Conservation (phyloP, 2,888 invertebrate genomes). For the Neoitamus cyanurus region DNA sequence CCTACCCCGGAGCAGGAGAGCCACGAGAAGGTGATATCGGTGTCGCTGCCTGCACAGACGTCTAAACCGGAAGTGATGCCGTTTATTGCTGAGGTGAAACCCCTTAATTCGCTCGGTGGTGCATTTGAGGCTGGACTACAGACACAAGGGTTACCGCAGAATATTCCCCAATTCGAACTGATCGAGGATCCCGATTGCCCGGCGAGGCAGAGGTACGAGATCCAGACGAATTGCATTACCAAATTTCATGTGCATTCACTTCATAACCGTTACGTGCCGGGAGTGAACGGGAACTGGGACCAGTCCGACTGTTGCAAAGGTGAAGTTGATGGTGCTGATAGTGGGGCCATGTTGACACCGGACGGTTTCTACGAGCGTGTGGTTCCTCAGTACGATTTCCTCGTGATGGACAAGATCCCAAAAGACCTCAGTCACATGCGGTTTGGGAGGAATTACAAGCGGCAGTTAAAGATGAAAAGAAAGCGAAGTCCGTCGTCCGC, state of each 20-base stretch:
- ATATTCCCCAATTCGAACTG: constrained; percentile 56
- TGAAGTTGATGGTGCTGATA: not conserved
- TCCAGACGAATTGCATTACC: constrained; percentile 62
- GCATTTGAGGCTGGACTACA: not conserved
- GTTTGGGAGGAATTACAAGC: constrained; percentile 54
- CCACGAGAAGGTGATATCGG: not conserved
- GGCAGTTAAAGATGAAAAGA: constrained; percentile 52
- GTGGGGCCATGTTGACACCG: not conserved
- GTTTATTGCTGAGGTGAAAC: not conserved
- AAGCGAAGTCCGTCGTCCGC: constrained; percentile 61
- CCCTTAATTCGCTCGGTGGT: not conserved
- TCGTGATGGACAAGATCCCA: constrained; percentile 59
- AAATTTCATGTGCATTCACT: constrained; percentile 69
- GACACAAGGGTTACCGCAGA: not conserved
- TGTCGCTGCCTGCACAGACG: not conserved
- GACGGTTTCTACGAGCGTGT: constrained; percentile 57
- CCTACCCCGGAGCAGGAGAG: not conserved
- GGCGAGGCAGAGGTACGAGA: constrained; percentile 60
- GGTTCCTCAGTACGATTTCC: constrained; percentile 63
- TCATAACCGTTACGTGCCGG: constrained; percentile 70
- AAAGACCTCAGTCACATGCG: constrained; percentile 61
- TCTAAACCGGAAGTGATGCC: not conserved
- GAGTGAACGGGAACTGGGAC: constrained; percentile 72
- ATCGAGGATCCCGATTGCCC: constrained; percentile 61
- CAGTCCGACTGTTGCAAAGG: constrained; percentile 55